phyloP scores from a whole-genome alignment of 2,888 invertebrate genomes.

The Drosophila pullipes region DNA sequence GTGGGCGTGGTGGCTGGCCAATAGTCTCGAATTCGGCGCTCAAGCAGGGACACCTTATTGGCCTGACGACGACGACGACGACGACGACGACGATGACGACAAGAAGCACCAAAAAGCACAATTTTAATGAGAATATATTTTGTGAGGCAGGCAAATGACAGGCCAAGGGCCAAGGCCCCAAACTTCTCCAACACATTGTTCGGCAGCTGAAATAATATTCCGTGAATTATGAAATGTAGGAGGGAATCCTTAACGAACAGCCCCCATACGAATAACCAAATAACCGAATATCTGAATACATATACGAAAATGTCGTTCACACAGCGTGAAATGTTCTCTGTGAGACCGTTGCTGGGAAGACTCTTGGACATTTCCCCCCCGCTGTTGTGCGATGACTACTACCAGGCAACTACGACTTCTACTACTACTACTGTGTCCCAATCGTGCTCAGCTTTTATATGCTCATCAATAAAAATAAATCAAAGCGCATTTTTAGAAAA shows the following conservation, averaged over 20 bases:
- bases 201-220: constrained; percentile 76
- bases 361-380: constrained; percentile 54
- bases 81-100: constrained; percentile 48
- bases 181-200: constrained; percentile 64
- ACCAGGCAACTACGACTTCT: constrained; percentile 47
- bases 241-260: constrained; percentile 69
- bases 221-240: constrained; percentile 79
- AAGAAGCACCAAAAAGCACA: constrained; percentile 73
- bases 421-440: constrained; percentile 31
- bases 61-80: constrained; percentile 20
- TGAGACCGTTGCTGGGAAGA: constrained; percentile 24
- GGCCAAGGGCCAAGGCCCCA: constrained; percentile 50
- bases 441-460: constrained; percentile 68
- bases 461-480: constrained; percentile 82
- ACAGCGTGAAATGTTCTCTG: constrained; percentile 73
- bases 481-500: constrained; percentile 76
- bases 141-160: constrained; percentile 73
- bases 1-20: constrained; percentile 72
- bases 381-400: constrained; percentile 81
- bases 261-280: constrained; percentile 23
- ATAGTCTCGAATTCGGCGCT: constrained; percentile 52
- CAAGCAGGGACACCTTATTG: constrained; percentile 56
- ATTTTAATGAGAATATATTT: constrained; percentile 83
- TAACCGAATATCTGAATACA: constrained; percentile 22
- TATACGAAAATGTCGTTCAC: constrained; percentile 80